Percentiles rank a stretch among this genome's conserved stretches.
phyloP scores from a whole-genome alignment of 2,113 vertebrate genomes.

The Epinephelus moara region DNA sequence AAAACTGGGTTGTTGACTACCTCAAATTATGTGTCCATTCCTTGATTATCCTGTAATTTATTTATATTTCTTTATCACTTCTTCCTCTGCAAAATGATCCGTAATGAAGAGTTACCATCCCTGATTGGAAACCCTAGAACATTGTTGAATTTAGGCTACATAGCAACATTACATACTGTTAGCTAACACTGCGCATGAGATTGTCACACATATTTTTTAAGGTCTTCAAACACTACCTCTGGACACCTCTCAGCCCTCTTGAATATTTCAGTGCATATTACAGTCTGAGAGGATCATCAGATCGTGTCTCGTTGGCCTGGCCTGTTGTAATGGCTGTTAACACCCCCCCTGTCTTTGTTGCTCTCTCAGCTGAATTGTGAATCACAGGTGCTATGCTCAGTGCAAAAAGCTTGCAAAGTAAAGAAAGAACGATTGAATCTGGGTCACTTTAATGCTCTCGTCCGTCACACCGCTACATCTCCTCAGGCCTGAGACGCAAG shows the following conservation, averaged over 20 bases:
- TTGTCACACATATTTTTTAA: conserved; percentile 14
- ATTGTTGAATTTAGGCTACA: background rate
- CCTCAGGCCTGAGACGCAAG: conserved; percentile 74
- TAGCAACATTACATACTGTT: background rate
- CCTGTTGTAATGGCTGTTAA: conserved; percentile 66
- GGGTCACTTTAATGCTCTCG: conserved; percentile 82
- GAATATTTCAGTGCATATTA: conserved; percentile 65
- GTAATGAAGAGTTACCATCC: background rate
- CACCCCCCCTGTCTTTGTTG: conserved; percentile 54
- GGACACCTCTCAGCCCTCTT: conserved; percentile 15
- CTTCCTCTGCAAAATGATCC: background rate
- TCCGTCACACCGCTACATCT: conserved; percentile 78
- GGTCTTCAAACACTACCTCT: conserved; percentile 23
- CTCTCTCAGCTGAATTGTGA: conserved; percentile 74
- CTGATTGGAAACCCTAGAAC: background rate
- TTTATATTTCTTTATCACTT: too few species aligned
- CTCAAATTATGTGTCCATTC: too few species aligned
- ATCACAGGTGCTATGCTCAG: conserved; percentile 76
- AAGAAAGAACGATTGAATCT: conserved; percentile 81
- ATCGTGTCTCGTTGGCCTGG: conserved; percentile 36
- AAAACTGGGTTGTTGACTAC: too few species aligned
- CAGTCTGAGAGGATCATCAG: conserved; percentile 54
- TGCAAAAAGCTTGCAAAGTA: conserved; percentile 79
- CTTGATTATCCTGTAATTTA: too few species aligned
- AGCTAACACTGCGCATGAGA: background rate